Conservation (phyloP, 2,113 vertebrate genomes). For the Sylvietta virens region DNA sequence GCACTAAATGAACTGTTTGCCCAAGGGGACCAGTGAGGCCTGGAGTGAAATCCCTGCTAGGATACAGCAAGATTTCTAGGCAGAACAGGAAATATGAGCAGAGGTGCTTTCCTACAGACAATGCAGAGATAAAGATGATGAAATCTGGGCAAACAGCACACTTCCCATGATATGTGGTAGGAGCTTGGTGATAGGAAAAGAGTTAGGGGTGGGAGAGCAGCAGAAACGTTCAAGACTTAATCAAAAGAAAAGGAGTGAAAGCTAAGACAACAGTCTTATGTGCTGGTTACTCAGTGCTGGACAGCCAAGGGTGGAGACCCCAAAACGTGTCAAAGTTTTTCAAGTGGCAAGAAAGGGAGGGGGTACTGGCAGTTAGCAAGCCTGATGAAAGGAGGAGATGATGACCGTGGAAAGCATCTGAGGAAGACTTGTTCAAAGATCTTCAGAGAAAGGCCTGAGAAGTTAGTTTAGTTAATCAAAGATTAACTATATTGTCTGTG, state of each 20-base stretch:
- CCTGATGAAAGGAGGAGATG: background rate
- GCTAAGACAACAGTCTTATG: background rate
- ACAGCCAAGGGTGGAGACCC: background rate
- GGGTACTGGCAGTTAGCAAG: background rate
- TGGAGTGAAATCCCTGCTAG: background rate
- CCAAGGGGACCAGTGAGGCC: background rate
- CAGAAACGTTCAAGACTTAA: background rate
- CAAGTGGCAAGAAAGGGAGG: background rate
- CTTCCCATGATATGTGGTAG: background rate
- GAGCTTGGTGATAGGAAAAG: background rate
- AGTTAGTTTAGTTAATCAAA: background rate
- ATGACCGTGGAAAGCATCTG: background rate
- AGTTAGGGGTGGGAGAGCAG: background rate
- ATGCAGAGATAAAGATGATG: background rate
- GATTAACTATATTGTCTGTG: background rate
- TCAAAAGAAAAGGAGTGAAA: background rate
- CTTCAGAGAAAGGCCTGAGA: background rate
- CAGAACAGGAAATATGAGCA: background rate
- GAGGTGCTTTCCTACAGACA: background rate
- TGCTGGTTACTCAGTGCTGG: background rate
- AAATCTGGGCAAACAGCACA: background rate
- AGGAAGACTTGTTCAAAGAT: background rate
- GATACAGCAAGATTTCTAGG: background rate
- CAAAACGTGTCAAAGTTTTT: background rate
- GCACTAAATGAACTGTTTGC: background rate